Base-by-base conservation (phyloP, 2,888 invertebrate genomes). In the Artemia sinica region DNA sequence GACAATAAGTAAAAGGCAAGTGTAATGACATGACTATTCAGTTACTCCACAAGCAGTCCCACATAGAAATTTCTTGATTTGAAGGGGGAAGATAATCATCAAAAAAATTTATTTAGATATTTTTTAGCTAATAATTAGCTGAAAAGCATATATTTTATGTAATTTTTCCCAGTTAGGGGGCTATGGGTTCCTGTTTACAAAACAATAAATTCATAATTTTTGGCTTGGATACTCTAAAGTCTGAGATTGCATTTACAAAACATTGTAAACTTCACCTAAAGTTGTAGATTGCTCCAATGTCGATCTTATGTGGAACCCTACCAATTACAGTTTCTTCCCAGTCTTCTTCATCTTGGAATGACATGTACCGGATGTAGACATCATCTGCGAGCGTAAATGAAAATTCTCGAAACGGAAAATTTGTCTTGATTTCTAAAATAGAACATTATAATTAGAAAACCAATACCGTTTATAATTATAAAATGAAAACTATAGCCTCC, bases 301-400 rank as follows among this genome's bases (percentile, higher is more conserved):
- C 98, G 74, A 99, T 89, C 81, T 98, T 98, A 73, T 87, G 82
- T 0, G 98, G 98, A 74, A 84, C 84, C 75, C 84, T 84, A 73
- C 85, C 85, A 74, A 85, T 85, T 52, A 98, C 82, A 73, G 90
- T 86, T 71, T 84, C 83, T 75, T 88, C 86, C 74, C 98, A 81
- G 72, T 94, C 91, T 71, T 86, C 84, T 71, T 85, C 84, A 72
- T 85, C 85, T 70, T 82, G 82, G 76, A 92, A 95, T 1, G 93
- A 89, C 75, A 89, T 85, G 78, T 89, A 96, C 50, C 97, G 84
- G 69, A 96, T 81, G 76, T 96, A 98, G 50, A 96, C 85, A 78
- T 97, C 97, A 75, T 91, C 91, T 68, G 87, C 84, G 69, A 97
- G 79, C 0, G 94, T 96, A 76, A 97, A 96, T 0, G 95, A 96